These are phyloP conservation scores for Sebastes cheni DNA, from an alignment of 2,797 vertebrate genomes.

Conservation along the genomic window DNA sequence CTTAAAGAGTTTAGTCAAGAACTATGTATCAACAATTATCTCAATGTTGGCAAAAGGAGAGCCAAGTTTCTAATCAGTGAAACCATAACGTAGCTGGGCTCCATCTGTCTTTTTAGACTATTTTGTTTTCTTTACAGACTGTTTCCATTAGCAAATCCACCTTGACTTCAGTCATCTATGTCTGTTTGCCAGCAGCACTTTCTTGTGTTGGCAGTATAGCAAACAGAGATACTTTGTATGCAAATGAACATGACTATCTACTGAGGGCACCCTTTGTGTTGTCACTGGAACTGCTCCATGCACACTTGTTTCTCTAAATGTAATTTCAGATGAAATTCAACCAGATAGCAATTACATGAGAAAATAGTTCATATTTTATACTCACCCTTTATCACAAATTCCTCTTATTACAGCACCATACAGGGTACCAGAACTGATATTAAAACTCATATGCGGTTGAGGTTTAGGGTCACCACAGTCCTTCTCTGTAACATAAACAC, in stretches of 20 bases:
- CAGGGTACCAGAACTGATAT: slow-evolving; percentile 22
- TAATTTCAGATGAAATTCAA: background rate
- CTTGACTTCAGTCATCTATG: background rate
- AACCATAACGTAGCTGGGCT: background rate
- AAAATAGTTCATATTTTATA: background rate
- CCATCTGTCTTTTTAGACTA: background rate
- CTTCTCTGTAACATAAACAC: slow-evolving; percentile 58
- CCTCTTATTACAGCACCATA: slow-evolving; percentile 22
- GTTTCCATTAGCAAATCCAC: background rate
- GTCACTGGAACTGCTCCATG: background rate
- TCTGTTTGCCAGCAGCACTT: background rate
- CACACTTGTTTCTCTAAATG: background rate
- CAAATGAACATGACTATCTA: background rate
- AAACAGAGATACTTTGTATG: background rate
- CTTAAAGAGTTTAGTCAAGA: background rate
- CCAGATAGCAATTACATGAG: background rate
- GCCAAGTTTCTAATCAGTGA: slow-evolving; percentile 23
- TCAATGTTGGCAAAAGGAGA: background rate
- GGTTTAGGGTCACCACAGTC: slow-evolving; percentile 62
- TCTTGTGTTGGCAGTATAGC: background rate
- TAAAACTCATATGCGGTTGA: slow-evolving; percentile 41
- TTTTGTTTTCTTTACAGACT: background rate
- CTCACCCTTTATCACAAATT: slow-evolving; percentile 76
- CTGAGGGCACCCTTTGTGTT: background rate
- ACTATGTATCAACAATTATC: background rate